Base-by-base conservation (phyloP, 1,140 invertebrate species). In the Babylonia areolata region DNA sequence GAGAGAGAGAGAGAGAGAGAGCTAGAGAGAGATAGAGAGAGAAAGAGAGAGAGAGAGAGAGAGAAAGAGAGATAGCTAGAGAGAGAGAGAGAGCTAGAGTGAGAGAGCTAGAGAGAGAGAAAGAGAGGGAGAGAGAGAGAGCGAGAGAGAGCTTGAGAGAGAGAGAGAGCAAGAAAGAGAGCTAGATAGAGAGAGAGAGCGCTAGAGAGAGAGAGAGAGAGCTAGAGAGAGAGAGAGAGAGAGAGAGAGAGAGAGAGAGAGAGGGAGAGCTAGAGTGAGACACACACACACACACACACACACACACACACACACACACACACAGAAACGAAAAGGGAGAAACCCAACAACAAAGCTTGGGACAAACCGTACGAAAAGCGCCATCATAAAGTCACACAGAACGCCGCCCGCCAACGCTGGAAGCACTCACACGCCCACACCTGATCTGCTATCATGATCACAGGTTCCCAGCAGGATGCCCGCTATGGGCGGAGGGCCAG, bases 181-280 rank as follows among this genome's bases (percentile, higher is more conserved):
- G 6, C 9, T 0, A 73, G 9, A 5, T 3, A n/a, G n/a, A n/a
- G n/a, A n/a, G 31, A 35, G n/a, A 73, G 6, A 73, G n/a, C 28
- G n/a, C 28, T 1, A 73, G 31, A 33, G n/a, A 9, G 31, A 73
- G n/a, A 33, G n/a, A 73, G n/a, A 9, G n/a, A 73, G n/a, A 33
- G 31, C 9, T 28, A 33, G n/a, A 73, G n/a, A 9, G 31, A 73
- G n/a, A 9, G n/a, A 73, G n/a, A 33, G n/a, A 35, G n/a, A 69
- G n/a, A 35, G n/a, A 73, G n/a, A 33, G n/a, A 73, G n/a, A 73
- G n/a, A 73, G n/a, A 73, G n/a, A 73, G 5, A 35, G n/a, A 73
- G n/a, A 73, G 5, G 35, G 71, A 11, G 31, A 73, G 71, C 28
- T 15, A 2, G n/a, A 35, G n/a, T 11, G 6, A 35, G n/a, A 37